Percentiles rank a stretch among this genome's conserved stretches.
Evolutionary conservation across 1,140 invertebrate genomes (phyloP).

Genomic region (Vanessa tameamea): DNA sequence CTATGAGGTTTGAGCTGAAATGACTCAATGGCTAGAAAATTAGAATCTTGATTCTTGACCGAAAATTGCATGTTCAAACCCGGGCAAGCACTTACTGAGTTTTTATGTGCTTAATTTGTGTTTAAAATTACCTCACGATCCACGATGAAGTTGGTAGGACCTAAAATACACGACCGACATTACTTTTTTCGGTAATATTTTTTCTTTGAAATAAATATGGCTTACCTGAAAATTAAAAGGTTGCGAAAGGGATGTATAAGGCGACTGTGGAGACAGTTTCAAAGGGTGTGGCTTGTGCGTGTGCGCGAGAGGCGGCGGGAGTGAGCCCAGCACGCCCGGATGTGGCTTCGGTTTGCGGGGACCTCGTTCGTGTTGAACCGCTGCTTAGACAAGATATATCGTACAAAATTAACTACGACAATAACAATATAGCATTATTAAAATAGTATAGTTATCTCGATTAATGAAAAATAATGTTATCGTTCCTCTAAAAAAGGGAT

Average conservation of each 20-base stretch:
- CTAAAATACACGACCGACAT: too few species aligned
- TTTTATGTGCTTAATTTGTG: too few species aligned
- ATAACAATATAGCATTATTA: too few species aligned
- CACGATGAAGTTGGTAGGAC: too few species aligned
- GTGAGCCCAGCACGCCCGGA: conserved; percentile 55
- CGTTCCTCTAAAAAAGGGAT: background rate
- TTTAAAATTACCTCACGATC: too few species aligned
- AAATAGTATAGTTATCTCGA: background rate
- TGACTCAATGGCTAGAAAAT: too few species aligned
- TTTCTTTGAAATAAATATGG: background rate
- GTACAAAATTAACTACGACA: background rate
- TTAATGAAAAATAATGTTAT: background rate
- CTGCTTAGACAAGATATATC: conserved; percentile 77
- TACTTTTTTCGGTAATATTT: too few species aligned
- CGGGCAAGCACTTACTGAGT: too few species aligned
- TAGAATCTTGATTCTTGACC: too few species aligned
- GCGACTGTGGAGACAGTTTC: conserved; percentile 75
- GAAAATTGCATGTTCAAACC: too few species aligned
- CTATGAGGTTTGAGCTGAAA: too few species aligned
- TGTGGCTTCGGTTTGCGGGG: conserved; percentile 93
- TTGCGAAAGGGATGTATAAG: conserved; percentile 68
- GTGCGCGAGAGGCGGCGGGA: conserved; percentile 64
- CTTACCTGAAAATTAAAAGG: conserved; percentile 76
- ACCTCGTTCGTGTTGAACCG: conserved; percentile 98
- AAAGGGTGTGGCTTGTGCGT: conserved; percentile 76